Conservation (phyloP, 1,140 invertebrate species). For the Meloidogyne floridensis region DNA sequence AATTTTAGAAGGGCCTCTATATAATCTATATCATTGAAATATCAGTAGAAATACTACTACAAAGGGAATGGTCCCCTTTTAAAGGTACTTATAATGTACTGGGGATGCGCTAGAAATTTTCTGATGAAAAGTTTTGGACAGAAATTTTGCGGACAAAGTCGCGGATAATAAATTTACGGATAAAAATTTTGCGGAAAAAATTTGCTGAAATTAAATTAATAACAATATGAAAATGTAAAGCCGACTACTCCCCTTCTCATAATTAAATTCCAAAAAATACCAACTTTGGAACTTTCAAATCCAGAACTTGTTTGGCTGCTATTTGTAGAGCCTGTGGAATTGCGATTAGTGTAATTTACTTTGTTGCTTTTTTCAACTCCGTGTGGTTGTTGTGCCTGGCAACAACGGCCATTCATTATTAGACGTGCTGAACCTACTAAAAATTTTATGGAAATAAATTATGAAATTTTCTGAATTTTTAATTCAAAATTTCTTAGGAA, state of each 20-base stretch:
- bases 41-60: too few relatives aligned
- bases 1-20: neutral
- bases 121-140: too few relatives aligned
- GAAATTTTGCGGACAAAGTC: neutral
- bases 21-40: too few relatives aligned
- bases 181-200: too few relatives aligned
- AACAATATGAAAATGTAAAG: too few relatives aligned
- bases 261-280: neutral
- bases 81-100: too few relatives aligned
- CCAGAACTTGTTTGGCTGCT: conserved; percentile 48
- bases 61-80: too few relatives aligned
- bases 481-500: neutral
- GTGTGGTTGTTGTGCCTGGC: neutral
- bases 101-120: too few relatives aligned
- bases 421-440: neutral
- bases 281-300: conserved; percentile 49
- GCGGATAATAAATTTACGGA: too few relatives aligned
- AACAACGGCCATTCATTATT: neutral
- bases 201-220: too few relatives aligned
- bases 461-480: too few relatives aligned
- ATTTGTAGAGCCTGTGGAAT: conserved; percentile 47
- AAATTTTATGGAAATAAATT: neutral
- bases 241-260: too few relatives aligned
- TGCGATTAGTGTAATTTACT: conserved; percentile 33
- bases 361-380: neutral